A percentile compares a stretch with the other conserved stretches of the same genome.
Evolutionary conservation across 2,113 vertebrate species (phyloP).

Genomic region (Eupsittula cactorum): DNA sequence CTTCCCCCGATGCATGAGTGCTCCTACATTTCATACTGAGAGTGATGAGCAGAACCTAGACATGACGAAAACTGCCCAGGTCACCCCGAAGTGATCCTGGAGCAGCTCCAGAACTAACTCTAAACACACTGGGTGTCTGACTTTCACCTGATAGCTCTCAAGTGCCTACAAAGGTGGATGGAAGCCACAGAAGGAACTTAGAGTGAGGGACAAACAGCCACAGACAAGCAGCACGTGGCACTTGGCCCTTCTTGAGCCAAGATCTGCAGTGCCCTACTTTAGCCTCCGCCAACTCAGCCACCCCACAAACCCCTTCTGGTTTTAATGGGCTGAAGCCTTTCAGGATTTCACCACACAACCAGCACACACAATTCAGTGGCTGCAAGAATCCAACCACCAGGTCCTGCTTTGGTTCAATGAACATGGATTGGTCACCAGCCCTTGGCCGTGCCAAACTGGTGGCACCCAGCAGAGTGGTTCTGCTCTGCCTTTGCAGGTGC

Average conservation of each 20-base stretch:
- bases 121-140: background rate
- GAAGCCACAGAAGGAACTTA: background rate
- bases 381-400: background rate
- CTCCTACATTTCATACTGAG: background rate
- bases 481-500: background rate
- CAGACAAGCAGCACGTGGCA: background rate
- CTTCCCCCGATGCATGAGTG: background rate
- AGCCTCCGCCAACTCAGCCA: background rate
- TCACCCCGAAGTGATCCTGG: background rate
- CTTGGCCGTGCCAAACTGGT: background rate
- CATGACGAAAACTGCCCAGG: background rate
- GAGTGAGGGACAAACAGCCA: background rate
- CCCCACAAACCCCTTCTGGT: background rate
- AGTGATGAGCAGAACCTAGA: background rate
- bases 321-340: background rate
- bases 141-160: background rate
- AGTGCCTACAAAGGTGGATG: background rate
- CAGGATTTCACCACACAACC: background rate
- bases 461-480: background rate
- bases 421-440: background rate
- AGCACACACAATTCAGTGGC: background rate
- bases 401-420: background rate
- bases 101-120: background rate
- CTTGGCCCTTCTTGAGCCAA: background rate
- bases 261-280: background rate